Conservation (phyloP, 1,140 invertebrate genomes). For the Rhopalosiphum maidis region DNA sequence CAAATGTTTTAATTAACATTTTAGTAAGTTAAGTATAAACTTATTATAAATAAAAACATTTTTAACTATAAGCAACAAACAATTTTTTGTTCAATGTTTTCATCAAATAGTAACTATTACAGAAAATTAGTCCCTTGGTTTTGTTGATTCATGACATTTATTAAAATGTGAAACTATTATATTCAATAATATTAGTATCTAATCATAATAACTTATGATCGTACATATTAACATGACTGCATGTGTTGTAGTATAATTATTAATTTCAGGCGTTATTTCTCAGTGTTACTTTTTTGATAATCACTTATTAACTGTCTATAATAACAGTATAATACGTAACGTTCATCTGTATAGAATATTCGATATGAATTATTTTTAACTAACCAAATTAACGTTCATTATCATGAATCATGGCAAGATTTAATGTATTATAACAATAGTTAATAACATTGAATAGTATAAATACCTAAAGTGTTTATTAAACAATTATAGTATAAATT, state of each 20-base stretch:
- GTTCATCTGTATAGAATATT: background rate
- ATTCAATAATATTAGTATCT: background rate
- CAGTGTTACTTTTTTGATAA: background rate
- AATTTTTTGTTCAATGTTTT: background rate
- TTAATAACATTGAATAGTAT: background rate
- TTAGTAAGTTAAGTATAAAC: background rate
- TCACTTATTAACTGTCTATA: background rate
- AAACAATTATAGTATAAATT: background rate
- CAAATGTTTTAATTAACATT: background rate
- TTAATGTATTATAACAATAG: background rate
- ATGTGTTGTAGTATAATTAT: background rate
- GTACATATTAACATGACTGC: background rate
- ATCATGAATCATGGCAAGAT: background rate
- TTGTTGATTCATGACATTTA: background rate
- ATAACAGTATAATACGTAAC: background rate
- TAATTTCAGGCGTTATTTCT: constrained; percentile 26
- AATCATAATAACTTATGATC: constrained; percentile 2
- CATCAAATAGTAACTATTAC: background rate
- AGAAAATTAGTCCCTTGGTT: background rate
- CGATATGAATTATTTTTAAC: background rate
- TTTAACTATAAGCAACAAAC: background rate
- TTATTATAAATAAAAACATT: background rate
- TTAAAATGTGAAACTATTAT: background rate
- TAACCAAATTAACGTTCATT: background rate
- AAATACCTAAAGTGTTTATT: background rate